Percentiles rank a stretch among this genome's conserved stretches.
These are phyloP conservation scores for Cardinalis cardinalis DNA, from an alignment of 2,113 vertebrate species.

Conservation along the genomic window DNA sequence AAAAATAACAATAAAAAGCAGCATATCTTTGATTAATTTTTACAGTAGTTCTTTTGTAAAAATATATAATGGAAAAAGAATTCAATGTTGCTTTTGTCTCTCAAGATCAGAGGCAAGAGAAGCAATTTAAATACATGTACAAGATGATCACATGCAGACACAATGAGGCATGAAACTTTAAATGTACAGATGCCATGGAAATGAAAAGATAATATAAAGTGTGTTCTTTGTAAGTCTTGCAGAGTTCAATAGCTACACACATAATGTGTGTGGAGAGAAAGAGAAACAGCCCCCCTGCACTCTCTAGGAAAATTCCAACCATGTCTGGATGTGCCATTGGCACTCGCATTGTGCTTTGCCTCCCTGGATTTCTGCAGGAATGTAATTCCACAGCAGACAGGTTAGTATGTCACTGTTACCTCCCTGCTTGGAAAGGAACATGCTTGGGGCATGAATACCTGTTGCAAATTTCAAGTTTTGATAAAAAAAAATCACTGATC, in stretches of 20 bases:
- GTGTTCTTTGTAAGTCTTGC: conserved; percentile 32
- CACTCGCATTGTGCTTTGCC: background rate
- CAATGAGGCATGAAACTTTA: conserved; percentile 12
- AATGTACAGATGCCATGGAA: conserved; percentile 21
- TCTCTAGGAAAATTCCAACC: conserved; percentile 7
- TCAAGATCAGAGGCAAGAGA: conserved; percentile 20
- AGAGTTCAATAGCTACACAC: conserved; percentile 18
- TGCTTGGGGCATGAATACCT: background rate
- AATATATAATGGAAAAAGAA: conserved; percentile 40
- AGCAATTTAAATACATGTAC: conserved; percentile 21
- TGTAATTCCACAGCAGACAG: background rate
- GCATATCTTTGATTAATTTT: conserved; percentile 52
- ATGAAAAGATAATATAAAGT: conserved; percentile 35
- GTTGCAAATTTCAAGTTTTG: background rate
- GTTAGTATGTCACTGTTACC: background rate
- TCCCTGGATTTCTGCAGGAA: background rate
- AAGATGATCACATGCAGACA: conserved; percentile 8
- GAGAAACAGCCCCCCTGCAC: background rate
- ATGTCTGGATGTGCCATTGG: background rate
- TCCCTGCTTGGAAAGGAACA: background rate
- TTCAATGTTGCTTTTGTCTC: conserved; percentile 1
- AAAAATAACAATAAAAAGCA: conserved; percentile 50
- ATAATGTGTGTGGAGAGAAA: background rate
- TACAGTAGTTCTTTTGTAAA: conserved; percentile 55
- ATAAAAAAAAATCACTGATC: background rate